These are phyloP conservation scores for Scelioninae gen. 1 DNA, from an alignment of 2,888 invertebrate species.

Conservation along the genomic window DNA sequence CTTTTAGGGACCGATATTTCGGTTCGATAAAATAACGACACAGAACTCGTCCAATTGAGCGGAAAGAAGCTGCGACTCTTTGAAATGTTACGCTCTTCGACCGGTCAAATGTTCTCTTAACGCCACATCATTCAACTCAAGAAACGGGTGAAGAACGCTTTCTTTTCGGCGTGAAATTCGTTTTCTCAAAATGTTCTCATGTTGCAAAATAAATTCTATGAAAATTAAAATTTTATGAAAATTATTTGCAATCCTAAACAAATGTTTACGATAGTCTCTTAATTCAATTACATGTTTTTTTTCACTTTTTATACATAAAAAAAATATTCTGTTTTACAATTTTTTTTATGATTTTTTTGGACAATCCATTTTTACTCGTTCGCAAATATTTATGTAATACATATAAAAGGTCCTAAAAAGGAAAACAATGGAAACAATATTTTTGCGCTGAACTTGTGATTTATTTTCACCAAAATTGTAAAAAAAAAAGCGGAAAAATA, in stretches of 20 bases:
- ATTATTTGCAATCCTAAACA: slow-evolving; percentile 31
- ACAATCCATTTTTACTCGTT: too few species aligned
- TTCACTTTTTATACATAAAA: too few species aligned
- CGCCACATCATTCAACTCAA: slow-evolving; percentile 73
- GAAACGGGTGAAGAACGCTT: slow-evolving; percentile 69
- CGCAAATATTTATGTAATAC: too few species aligned
- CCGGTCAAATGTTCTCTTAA: slow-evolving; percentile 75
- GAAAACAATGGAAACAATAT: slow-evolving; percentile 16
- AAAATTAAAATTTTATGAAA: too few species aligned
- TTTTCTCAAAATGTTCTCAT: slow-evolving; percentile 43
- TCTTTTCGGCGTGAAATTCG: slow-evolving; percentile 28
- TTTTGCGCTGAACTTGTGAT: slow-evolving; percentile 15
- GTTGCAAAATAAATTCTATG: slow-evolving; percentile 38
- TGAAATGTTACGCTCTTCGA: slow-evolving; percentile 79
- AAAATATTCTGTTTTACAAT: too few species aligned
- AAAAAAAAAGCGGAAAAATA: slow-evolving; percentile 6
- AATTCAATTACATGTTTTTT: neutral
- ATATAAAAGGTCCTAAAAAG: slow-evolving; percentile 1
- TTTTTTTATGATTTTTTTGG: too few species aligned
- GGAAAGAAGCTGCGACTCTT: slow-evolving; percentile 77
- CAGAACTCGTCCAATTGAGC: slow-evolving; percentile 84
- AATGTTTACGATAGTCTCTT: slow-evolving; percentile 6
- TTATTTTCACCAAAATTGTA: slow-evolving; percentile 30
- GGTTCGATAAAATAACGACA: slow-evolving; percentile 77
- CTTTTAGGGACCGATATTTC: slow-evolving; percentile 56